Evolutionary conservation across 2,888 invertebrate genomes (phyloP).

Genomic region (Junonia oenone): DNA sequence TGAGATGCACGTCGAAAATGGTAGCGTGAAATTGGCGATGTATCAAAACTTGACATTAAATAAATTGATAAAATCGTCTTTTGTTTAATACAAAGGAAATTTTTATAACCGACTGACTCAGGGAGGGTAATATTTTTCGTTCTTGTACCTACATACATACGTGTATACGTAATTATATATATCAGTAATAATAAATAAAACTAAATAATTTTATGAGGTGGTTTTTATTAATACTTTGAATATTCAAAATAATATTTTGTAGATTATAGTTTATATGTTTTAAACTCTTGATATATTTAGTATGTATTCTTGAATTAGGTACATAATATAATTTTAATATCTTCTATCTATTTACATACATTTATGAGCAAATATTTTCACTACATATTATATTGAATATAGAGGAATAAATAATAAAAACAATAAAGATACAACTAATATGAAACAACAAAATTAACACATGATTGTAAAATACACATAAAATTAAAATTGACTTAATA

Average conservation of each 20-base stretch:
- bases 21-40: conserved; percentile 26
- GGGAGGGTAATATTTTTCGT: too few relatives aligned
- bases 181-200: background rate
- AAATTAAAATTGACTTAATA: background rate
- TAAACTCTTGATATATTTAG: background rate
- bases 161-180: too few relatives aligned
- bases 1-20: conserved; percentile 45
- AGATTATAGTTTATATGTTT: background rate
- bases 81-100: conserved; percentile 23
- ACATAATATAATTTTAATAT: background rate
- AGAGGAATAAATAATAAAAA: background rate
- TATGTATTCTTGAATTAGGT: background rate
- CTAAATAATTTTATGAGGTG: conserved; percentile 6
- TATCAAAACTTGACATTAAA: conserved; percentile 17
- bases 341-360: background rate
- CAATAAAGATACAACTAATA: background rate
- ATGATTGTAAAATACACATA: too few relatives aligned
- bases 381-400: background rate
- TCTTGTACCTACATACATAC: too few relatives aligned
- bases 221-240: conserved; percentile 40
- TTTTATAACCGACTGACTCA: too few relatives aligned
- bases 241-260: conserved; percentile 37
- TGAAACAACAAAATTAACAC: background rate
- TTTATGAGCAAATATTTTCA: background rate
- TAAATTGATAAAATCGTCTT: conserved; percentile 22